Evolutionary conservation across 2,113 vertebrate genomes (phyloP), one percentile per base, ranked within the genome.

Genomic region (Catharus bicknelli): DNA sequence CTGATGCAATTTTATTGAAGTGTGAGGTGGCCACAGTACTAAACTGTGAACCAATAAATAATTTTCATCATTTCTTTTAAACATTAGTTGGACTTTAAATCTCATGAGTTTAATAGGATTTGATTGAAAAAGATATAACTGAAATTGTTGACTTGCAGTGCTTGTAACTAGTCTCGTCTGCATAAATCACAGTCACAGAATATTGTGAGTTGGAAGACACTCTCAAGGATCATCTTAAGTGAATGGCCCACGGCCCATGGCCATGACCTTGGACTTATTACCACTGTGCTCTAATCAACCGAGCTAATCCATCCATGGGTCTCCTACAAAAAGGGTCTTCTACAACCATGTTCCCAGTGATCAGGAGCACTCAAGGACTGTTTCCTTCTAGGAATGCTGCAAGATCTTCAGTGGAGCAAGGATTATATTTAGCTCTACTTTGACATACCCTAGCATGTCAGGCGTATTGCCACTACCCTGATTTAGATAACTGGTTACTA

Each of bases 211-310:
- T 48, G 40, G 47, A 76, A 34, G 62, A 11, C 30, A 42, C 6
- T 17, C 34, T 48, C 9, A 48, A 48, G 40, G 16, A 19, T 26
- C 29, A 34, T 48, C 20, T 40, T 34, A 21, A 18, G 6, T 21
- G 11, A 59, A 67, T 53, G n/a, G 34, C 34, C 34, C 34, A 36
- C 8, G 34, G 22, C 23, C 18, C 0, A 0, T 20, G 16, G 38
- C 20, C 7, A 6, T 83, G 90, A 93, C 86, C 90, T 96, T 96
- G 92, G 86, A 77, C 74, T 96, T 95, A 88, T 91, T 94, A 93
- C 78, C 94, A 94, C 88, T 15, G 47, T 83, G 83, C 90, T 95
- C 95, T 96, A 93, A 94, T 87, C 87, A 94, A 54, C 83, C 47
- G 90, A 95, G 90, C 68, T 90, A 93, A 96, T 18, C 17, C 7